Evolutionary conservation across 2,797 vertebrate species (phyloP).

Genomic region (Benthosema pterotum): DNA sequence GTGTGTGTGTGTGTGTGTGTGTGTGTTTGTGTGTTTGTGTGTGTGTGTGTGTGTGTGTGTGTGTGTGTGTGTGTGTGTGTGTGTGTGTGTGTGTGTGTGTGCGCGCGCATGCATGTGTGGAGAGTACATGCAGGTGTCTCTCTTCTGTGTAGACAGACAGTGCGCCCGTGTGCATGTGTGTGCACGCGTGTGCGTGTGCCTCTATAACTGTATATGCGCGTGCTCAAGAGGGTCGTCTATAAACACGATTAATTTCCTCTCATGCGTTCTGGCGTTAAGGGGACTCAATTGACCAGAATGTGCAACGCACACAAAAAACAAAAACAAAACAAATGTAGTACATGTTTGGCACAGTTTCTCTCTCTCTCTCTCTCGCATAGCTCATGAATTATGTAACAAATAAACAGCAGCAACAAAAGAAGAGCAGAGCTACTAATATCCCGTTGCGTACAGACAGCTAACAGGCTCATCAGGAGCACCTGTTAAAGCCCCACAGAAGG

Average conservation of each 20-base stretch:
- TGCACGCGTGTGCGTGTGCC: background rate
- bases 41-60: background rate
- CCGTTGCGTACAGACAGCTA: constrained; percentile 9
- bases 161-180: no score
- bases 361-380: background rate
- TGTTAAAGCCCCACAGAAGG: background rate
- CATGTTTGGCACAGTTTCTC: constrained; percentile 31
- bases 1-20: constrained; percentile 25
- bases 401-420: constrained; percentile 20
- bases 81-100: background rate
- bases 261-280: constrained; percentile 41
- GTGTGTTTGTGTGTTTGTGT: constrained; percentile 18
- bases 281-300: constrained; percentile 43
- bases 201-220: background rate
- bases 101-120: no score
- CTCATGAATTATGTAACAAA: constrained; percentile 5
- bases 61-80: constrained; percentile 1
- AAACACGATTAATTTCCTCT: constrained; percentile 58
- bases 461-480: background rate
- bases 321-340: no score
- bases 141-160: no score
- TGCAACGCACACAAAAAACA: constrained; percentile 44
- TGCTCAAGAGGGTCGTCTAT: constrained; percentile 46
- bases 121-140: no score
- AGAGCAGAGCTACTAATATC: constrained; percentile 5